Base-by-base conservation (phyloP, 2,888 invertebrate species). In the Metallyticus violacea region DNA sequence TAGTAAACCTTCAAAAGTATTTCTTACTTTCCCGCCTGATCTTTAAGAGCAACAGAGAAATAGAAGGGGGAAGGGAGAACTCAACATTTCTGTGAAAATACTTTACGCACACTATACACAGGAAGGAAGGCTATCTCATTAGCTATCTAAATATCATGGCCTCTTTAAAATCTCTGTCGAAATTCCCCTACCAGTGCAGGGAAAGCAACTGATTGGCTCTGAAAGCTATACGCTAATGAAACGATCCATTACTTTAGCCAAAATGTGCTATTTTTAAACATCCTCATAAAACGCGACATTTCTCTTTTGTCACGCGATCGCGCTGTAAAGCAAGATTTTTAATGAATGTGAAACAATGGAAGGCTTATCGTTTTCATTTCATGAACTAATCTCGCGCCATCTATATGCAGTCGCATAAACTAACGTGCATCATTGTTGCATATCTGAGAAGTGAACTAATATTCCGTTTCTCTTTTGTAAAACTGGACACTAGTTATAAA, bases 261-360 rank as follows among this genome's bases (percentile, higher is more conserved):
- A 77, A 83, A 77, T 78, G n/a, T n/a, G 76, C 86, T 86, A 86
- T 85, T 86, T 85, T 85, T 86, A 84, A 81, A 85, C 81, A 81
- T 28, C 77, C 85, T 86, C 86, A 85, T 81, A 86, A 86, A 81
- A 86, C 85, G 85, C 77, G 86, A 86, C 86, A 85, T 86, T 86
- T 86, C 77, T 77, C 28, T 77, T n/a, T 77, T 27, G 77, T 15
- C n/a, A n/a, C n/a, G n/a, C n/a, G 22, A 62, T 22, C 22, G 40
- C 40, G 40, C 22, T 62, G 3, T 62, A 62, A 15, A 15, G 40
- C 40, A 62, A 62, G 22, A n/a, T n/a, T n/a, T n/a, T n/a, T 22
- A 62, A 62, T 22, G 15, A 62, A 62, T 4, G 40, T 4, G 40
- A 62, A 62, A 62, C 40, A 62, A 62, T 62, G 40, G 40, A 62